Evolutionary conservation across 2,888 invertebrate genomes (phyloP), one percentile per base, ranked within the genome.

Genomic region (Drosophila atripex): DNA sequence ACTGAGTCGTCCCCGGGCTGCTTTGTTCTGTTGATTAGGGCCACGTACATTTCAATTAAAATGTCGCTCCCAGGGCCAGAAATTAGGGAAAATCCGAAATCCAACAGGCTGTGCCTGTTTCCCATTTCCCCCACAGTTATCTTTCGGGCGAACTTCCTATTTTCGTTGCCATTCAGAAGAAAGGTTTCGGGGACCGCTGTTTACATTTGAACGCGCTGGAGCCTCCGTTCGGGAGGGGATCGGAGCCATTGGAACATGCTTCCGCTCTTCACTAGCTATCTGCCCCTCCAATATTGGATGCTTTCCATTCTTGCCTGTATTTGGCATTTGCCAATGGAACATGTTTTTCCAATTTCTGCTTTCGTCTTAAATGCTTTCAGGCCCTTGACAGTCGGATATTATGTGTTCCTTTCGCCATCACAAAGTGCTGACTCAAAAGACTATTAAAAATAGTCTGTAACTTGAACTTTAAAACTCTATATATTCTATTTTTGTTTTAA

Each of bases 41-140:
- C 59, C 41, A 69, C 63, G 75, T 56, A 69, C 64, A 80, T 83
- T 88, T 88, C 88, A 83, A 83, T 88, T 83, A 83, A 88, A 88
- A 86, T 75, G 73, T 77, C 66, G 87, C 80, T 78, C 43, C 41
- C 54, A 87, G 80, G 77, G 47, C 47, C 59, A 75, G 69, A 82
- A 85, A 87, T 87, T 74, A 72, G 68, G 39, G 23, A 23, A 50
- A 72, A 53, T 66, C 54, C 35, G 9, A 74, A 68, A 61, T 65
- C 61, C 76, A 61, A 52, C 39, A 53, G 55, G 38, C 39, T 18
- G 39, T 4, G 39, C 51, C 35, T 21, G 61, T n/a, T 35, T 35
- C 21, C 35, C 41, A 39, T 39, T 56, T 46, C 53, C 49, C 43
- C 68, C 32, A 50, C 39, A 45, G 53, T 46, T 47, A 41, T 63